Evolutionary conservation across 2,113 vertebrate genomes (phyloP).

Genomic region (Hypanus sabinus): DNA sequence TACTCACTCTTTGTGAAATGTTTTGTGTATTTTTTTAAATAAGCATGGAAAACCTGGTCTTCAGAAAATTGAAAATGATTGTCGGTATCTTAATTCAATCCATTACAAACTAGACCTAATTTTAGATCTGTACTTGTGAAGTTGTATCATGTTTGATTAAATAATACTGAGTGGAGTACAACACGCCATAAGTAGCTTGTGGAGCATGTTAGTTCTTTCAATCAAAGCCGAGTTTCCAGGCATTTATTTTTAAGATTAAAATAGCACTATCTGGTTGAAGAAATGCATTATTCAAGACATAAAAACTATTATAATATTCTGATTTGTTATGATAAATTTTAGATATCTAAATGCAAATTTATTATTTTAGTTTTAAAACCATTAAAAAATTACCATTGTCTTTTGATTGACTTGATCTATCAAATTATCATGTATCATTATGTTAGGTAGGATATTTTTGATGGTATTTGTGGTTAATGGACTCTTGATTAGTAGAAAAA

Average conservation of each 20-base stretch:
- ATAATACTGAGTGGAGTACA: neutral
- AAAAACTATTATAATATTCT: neutral
- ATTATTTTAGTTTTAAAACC: neutral
- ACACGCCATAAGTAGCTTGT: too few species aligned
- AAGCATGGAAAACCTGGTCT: neutral
- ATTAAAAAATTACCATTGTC: neutral
- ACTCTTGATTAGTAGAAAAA: neutral
- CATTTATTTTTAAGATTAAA: neutral
- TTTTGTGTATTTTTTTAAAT: neutral
- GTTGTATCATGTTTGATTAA: neutral
- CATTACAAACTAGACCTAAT: neutral
- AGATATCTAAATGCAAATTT: neutral
- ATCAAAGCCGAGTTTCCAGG: too few species aligned
- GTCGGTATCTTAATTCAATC: neutral
- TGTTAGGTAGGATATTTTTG: neutral
- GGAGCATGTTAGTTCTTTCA: too few species aligned
- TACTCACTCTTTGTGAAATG: neutral
- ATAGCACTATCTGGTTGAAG: neutral
- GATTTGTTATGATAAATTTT: neutral
- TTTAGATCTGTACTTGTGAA: neutral
- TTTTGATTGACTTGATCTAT: neutral
- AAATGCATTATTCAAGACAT: neutral
- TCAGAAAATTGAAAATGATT: neutral
- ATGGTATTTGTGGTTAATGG: neutral
- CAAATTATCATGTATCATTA: neutral